A percentile compares a stretch with the other conserved stretches of the same genome.
These are phyloP conservation scores for Stomatorhinus ivindoensis DNA, from an alignment of 2,113 vertebrate species.

Conservation along the genomic window DNA sequence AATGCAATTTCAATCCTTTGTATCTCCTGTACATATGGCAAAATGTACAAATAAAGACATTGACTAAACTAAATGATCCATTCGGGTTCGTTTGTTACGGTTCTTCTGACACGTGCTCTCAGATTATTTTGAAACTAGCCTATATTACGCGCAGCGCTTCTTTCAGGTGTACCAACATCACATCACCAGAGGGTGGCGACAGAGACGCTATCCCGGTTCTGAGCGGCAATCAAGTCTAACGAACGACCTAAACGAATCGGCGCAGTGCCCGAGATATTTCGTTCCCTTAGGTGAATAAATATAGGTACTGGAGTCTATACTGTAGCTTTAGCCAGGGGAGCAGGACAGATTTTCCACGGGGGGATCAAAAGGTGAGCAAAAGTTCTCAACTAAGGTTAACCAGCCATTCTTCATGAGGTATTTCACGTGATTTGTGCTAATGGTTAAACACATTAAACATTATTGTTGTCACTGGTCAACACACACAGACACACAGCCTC, in stretches of 20 bases:
- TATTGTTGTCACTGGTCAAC: not conserved
- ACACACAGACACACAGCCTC: not conserved
- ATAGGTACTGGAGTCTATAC: not conserved
- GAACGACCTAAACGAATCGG: not conserved
- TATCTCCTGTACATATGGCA: too few relatives aligned
- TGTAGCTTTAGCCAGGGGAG: not conserved
- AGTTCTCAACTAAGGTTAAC: not conserved
- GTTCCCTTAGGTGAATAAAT: not conserved
- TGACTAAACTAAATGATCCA: not conserved
- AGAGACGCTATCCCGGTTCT: not conserved
- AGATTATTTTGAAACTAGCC: too few relatives aligned
- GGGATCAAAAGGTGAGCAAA: not conserved
- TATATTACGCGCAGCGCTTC: not conserved
- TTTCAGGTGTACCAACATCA: not conserved
- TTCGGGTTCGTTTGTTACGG: too few relatives aligned
- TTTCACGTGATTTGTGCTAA: not conserved
- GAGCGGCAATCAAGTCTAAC: not conserved
- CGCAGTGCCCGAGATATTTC: not conserved
- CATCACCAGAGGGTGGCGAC: not conserved
- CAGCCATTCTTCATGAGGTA: not conserved
- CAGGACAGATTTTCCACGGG: not conserved
- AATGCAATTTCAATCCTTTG: too few relatives aligned
- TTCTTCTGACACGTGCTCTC: too few relatives aligned
- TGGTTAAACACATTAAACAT: not conserved
- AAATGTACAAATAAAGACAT: too few relatives aligned